Evolutionary conservation across 2,113 vertebrate genomes (phyloP), one percentile per base, ranked within the genome.

Genomic region (Anoplopoma fimbria): DNA sequence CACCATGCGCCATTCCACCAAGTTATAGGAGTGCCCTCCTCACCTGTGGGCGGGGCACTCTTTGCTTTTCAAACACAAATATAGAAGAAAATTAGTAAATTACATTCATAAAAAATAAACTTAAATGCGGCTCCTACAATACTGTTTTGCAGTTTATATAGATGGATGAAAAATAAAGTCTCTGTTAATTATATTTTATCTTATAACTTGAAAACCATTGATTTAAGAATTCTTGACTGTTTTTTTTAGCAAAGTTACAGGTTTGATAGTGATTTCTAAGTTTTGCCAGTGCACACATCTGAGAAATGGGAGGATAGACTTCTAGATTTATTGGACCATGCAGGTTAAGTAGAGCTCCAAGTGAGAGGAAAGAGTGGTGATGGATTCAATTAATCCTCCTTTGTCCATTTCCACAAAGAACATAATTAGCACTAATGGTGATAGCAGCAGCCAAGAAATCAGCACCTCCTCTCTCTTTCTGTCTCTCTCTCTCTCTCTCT

Each of bases 341-440:
- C 27, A 77, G 58, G 72, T 73, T 45, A 57, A 33, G 71, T 53
- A 40, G 70, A 88, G 69, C 36, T 79, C 45, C 8, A 51, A 65
- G 47, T 6, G 53, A 69, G 71, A 71, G 40, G 34, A 68, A 47
- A 80, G 60, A 74, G 53, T 0, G 21, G 13, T 69, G 79, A 83
- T 64, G 76, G 82, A 85, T 81, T 91, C 81, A 77, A 89, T 88
- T 82, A 77, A 68, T 72, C 40, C 77, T 75, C 42, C 81, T 86
- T 86, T 90, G 83, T 84, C 86, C 71, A n/a, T 61, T n/a, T 76
- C 34, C 84, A 87, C 77, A 88, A 90, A 86, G 75, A 84, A 85
- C 79, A 87, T 86, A 79, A 88, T 90, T 86, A 88, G 83, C 81
- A 81, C 74, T 86, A 81, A 81, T 84, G 74, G 69, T 84, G 64